A percentile compares a stretch with the other conserved stretches of the same genome.
Evolutionary conservation across 2,113 vertebrate species (phyloP).

Genomic region (Cebidichthys violaceus): DNA sequence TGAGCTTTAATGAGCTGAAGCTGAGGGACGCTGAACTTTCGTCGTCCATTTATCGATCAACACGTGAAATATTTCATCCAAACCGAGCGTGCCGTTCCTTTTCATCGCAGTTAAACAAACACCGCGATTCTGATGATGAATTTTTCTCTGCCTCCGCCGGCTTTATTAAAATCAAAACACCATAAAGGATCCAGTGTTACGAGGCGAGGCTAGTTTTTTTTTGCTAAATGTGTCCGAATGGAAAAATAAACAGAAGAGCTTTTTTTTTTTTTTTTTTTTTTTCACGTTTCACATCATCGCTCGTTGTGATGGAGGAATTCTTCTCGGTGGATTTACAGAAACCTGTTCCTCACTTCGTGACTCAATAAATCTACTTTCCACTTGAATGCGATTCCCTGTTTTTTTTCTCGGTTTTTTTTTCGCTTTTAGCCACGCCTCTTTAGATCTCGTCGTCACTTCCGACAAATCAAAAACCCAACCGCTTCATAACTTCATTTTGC

Average conservation of each 20-base stretch:
- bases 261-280: too few species aligned
- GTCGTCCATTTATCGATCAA: conserved; percentile 38
- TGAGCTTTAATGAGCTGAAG: not conserved
- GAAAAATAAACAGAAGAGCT: conserved; percentile 55
- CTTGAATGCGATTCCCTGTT: not conserved
- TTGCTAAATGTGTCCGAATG: conserved; percentile 31
- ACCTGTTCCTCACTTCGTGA: not conserved
- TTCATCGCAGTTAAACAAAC: conserved; percentile 23
- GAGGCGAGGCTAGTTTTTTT: not conserved
- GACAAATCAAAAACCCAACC: conserved; percentile 66
- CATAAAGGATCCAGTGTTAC: conserved; percentile 26
- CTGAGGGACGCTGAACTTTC: conserved; percentile 27
- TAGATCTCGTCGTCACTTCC: conserved; percentile 39
- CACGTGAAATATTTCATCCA: conserved; percentile 39
- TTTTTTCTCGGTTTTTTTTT: too few species aligned
- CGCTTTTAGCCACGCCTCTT: conserved; percentile 48
- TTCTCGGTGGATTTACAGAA: conserved; percentile 13
- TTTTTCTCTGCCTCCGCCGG: conserved; percentile 2
- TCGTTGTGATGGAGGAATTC: conserved; percentile 4
- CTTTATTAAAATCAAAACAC: conserved; percentile 14
- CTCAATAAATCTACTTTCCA: conserved; percentile 43
- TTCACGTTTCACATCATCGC: conserved; percentile 24
- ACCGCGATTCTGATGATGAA: conserved; percentile 19
- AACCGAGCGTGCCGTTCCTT: conserved; percentile 14
- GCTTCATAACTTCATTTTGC: conserved; percentile 54